Conservation (phyloP, 2,797 vertebrate species). For the Phataginus tricuspis region DNA sequence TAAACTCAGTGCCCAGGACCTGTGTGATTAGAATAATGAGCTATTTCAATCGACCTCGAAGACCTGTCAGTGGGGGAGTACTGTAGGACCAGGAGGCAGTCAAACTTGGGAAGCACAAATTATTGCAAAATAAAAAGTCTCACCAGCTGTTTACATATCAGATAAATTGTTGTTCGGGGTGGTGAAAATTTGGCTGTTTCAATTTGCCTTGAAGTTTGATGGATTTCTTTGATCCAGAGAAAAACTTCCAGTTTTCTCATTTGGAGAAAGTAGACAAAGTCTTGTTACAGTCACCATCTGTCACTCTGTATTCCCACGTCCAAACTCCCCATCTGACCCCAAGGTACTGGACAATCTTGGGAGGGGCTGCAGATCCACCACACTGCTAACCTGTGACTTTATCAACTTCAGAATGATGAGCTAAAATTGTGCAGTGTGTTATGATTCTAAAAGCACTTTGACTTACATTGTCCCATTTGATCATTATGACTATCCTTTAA, state of each 20-base stretch:
- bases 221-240: neutral
- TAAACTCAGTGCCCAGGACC: conserved; percentile 44
- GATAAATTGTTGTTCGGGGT: neutral
- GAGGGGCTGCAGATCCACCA: neutral
- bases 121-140: neutral
- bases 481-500: neutral
- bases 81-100: neutral
- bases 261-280: conserved; percentile 14
- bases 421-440: neutral
- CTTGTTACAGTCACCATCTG: neutral
- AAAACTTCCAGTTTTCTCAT: neutral
- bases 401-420: neutral
- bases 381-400: neutral
- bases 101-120: neutral
- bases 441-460: conserved; percentile 14
- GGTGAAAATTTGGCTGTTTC: conserved; percentile 3
- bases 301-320: neutral
- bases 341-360: neutral
- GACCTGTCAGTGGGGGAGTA: neutral
- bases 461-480: neutral
- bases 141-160: neutral
- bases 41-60: neutral
- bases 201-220: conserved; percentile 25
- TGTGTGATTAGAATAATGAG: conserved; percentile 29
- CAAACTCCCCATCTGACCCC: neutral